These are phyloP conservation scores for Pristionchus exspectatus DNA, from an alignment of 2,888 invertebrate species.

Conservation along the genomic window DNA sequence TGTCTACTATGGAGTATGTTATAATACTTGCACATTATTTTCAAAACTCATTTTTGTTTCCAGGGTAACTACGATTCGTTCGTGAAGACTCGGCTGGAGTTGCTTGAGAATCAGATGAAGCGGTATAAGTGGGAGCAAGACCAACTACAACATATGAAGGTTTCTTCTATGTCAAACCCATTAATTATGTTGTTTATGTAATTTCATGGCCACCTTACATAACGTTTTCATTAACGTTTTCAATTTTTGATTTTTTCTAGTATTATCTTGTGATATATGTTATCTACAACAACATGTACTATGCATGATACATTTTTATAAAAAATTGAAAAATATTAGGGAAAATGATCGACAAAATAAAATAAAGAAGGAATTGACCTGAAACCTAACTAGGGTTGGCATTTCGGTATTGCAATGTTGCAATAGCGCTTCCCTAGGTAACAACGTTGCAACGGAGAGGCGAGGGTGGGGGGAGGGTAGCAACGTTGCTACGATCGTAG, in stretches of 20 bases:
- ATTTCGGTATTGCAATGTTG: no score
- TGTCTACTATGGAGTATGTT: constrained; percentile 91
- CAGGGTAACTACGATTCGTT: constrained; percentile 96
- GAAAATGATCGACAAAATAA: no score
- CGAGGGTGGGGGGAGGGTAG: no score
- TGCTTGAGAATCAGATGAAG: constrained; percentile 98
- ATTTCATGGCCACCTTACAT: neutral
- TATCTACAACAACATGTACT: no score
- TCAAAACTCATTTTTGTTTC: neutral
- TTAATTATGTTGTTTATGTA: neutral
- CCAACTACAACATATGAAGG: constrained; percentile 99
- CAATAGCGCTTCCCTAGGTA: no score
- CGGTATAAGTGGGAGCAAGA: constrained; percentile 99
- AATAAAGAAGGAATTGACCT: no score
- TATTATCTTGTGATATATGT: no score
- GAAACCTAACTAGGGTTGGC: no score
- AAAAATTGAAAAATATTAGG: no score
- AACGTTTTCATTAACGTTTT: neutral
- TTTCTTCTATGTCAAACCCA: constrained; percentile 76
- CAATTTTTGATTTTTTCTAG: neutral
- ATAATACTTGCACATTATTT: neutral
- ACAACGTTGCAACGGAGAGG: no score
- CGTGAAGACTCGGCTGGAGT: constrained; percentile 92
- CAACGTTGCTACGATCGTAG: no score
- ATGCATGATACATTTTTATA: no score